phyloP scores from a whole-genome alignment of 2,113 vertebrate species.

The Festucalex cinctus region DNA sequence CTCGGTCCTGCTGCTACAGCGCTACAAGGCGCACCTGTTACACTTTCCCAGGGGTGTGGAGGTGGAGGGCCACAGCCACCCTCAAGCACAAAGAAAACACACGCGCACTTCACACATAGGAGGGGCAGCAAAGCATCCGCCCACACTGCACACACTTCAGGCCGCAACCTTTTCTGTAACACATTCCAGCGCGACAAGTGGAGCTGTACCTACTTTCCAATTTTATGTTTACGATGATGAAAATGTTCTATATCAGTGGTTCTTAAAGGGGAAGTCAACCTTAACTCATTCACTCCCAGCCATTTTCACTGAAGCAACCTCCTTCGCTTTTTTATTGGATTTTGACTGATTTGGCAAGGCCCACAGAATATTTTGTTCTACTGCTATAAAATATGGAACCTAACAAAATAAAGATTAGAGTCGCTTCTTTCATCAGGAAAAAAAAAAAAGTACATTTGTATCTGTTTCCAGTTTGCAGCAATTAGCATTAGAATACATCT shows the following conservation, averaged over 20 bases:
- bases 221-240: not conserved
- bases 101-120: slow-evolving; percentile 11
- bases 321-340: too few relatives aligned
- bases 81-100: slow-evolving; percentile 54
- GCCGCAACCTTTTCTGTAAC: slow-evolving; percentile 25
- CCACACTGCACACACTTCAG: slow-evolving; percentile 38
- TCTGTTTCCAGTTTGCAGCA: too few relatives aligned
- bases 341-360: too few relatives aligned
- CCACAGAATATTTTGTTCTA: too few relatives aligned
- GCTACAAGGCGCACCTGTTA: slow-evolving; percentile 85
- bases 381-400: too few relatives aligned
- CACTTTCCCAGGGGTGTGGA: slow-evolving; percentile 83
- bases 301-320: too few relatives aligned
- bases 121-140: slow-evolving; percentile 30
- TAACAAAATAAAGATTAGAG: too few relatives aligned
- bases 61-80: slow-evolving; percentile 74
- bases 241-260: slow-evolving; percentile 5
- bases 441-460: too few relatives aligned
- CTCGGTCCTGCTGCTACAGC: slow-evolving; percentile 63
- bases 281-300: too few relatives aligned
- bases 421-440: too few relatives aligned
- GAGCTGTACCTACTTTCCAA: slow-evolving; percentile 4
- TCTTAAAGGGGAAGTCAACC: too few relatives aligned
- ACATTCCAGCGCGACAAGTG: slow-evolving; percentile 42
- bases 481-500: too few relatives aligned